Evolutionary conservation across 1,140 invertebrate species (phyloP), one percentile per base, ranked within the genome.

Genomic region (Drosophila sturtevanti): DNA sequence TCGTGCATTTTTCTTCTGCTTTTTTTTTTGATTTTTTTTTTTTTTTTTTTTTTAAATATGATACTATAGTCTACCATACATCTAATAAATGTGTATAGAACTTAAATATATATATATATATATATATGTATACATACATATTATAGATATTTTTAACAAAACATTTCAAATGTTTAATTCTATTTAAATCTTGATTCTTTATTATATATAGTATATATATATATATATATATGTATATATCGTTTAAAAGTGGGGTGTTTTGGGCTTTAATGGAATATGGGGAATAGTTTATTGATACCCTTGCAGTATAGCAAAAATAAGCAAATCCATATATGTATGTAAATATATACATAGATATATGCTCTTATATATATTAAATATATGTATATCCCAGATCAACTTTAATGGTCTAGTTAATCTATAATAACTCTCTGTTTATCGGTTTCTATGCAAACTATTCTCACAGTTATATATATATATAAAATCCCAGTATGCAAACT

Each of bases 161-260:
- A 76, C 72, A 75, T 75, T 75, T 75, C 63, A 64, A 75, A 75
- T 75, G 71, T 74, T 75, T 75, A 56, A 62, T 75, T 61, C 35
- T 68, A 12, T 12, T 67, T 22, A 56, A 7, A 18, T 44, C 16
- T 44, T 44, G 14, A 44, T 44, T 18, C 0, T 48, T 48, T 21
- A 21, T 21, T 44, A 16, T 18, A 44, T 38, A n/a, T 14, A 38
- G n/a, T 35, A 35, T 35, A 35, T 12, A 35, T 35, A 35, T 1
- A 35, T 35, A 35, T 35, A 35, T 35, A 35, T 12, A 35, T 35
- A 35, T 35, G 12, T 35, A 14, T 48, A 0, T 48, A 48, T 48
- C 18, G 1, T 21, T 21, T 21, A 21, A 48, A 21, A 11, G 1
- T 12, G 41, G 16, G 18, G 3, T 21, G 1, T 52, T 48, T 52